Percentiles rank a stretch among this genome's conserved stretches.
Evolutionary conservation across 2,888 invertebrate genomes (phyloP).

Genomic region (Scaptomyza flava): DNA sequence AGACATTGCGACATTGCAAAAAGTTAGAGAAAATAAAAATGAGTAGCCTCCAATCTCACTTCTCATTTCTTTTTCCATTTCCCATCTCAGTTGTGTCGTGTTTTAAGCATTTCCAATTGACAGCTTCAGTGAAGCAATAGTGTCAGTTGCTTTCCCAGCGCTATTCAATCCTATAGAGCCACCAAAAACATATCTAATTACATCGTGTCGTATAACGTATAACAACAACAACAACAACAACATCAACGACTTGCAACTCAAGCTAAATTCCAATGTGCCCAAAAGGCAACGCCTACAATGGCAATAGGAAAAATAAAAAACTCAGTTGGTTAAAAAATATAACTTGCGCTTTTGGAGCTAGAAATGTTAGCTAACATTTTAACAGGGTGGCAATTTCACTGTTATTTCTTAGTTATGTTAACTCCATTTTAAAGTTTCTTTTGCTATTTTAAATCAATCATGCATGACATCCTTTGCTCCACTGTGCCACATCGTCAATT

Average conservation of each 20-base stretch:
- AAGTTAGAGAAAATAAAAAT: not conserved
- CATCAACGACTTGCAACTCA: constrained; percentile 36
- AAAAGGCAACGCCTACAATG: constrained; percentile 43
- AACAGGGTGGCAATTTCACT: not conserved
- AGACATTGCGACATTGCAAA: constrained; percentile 41
- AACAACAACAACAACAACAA: not conserved
- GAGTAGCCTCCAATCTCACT: constrained; percentile 14
- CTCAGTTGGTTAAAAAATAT: constrained; percentile 22
- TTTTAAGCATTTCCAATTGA: constrained; percentile 44
- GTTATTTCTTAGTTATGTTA: not conserved
- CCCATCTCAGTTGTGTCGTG: not conserved
- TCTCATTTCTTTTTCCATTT: constrained; percentile 10
- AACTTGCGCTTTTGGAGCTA: not conserved
- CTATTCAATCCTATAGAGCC: constrained; percentile 26
- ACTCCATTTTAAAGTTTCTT: not conserved
- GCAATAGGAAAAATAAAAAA: constrained; percentile 17
- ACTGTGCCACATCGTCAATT: constrained; percentile 54
- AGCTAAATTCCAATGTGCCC: constrained; percentile 42
- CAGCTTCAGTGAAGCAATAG: constrained; percentile 58
- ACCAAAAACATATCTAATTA: constrained; percentile 72
- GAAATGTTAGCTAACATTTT: constrained; percentile 1
- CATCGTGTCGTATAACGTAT: constrained; percentile 55
- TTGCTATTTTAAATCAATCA: not conserved
- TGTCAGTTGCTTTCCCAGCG: constrained; percentile 57
- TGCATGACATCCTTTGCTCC: constrained; percentile 2